These are phyloP conservation scores for Ophraella communa DNA, from an alignment of 2,888 invertebrate genomes.

Conservation along the genomic window DNA sequence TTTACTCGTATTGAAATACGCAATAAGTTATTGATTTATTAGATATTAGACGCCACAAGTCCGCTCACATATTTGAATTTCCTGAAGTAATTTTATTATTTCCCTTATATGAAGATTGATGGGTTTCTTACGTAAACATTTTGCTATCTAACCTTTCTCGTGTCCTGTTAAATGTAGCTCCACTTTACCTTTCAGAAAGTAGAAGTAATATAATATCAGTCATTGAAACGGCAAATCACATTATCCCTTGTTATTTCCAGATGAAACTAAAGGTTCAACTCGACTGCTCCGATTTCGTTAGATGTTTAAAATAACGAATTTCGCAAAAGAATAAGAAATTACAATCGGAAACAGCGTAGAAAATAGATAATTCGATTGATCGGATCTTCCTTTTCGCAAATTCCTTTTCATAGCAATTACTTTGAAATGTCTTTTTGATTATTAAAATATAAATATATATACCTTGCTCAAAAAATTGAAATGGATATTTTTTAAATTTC, in stretches of 20 bases:
- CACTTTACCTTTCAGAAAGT: neutral
- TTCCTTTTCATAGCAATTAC: neutral
- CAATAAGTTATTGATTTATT: no score
- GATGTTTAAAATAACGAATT: neutral
- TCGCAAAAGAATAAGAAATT: neutral
- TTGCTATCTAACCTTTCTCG: neutral
- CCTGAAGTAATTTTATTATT: neutral
- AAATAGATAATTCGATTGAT: neutral
- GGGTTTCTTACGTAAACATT: neutral
- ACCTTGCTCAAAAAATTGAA: no score
- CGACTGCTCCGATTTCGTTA: neutral
- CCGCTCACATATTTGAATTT: neutral
- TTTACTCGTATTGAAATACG: no score
- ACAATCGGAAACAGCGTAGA: neutral
- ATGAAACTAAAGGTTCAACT: neutral
- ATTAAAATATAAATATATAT: neutral
- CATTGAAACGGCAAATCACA: slow-evolving; percentile 15
- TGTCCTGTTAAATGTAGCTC: neutral
- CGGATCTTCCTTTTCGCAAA: neutral
- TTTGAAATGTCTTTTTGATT: neutral
- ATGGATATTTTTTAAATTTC: no score
- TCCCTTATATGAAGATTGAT: neutral
- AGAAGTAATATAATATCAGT: neutral
- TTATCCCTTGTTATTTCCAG: slow-evolving; percentile 5
- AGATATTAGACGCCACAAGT: neutral